Base-by-base conservation (phyloP, 2,113 vertebrate species). In the Brachirus orientalis region DNA sequence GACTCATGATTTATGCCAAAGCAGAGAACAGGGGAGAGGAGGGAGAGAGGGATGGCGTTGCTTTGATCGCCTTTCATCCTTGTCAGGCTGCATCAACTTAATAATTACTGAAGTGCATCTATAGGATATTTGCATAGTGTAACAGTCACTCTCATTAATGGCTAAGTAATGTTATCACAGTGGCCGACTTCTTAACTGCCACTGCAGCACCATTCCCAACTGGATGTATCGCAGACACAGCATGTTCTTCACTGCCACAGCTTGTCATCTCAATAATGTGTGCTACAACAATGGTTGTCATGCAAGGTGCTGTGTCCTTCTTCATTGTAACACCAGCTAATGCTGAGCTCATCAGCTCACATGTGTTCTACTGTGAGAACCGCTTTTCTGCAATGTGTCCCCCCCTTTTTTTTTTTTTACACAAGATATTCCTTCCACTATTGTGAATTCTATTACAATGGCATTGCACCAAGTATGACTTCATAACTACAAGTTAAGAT, bases 1-100 rank as follows among this genome's bases (percentile, higher is more conserved):
- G 90, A 91, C 68, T 91, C 86, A 89, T 81, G 85, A 86, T 80
- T 83, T 85, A 72, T 58, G 69, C 72, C 50, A 50, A 44, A 35
- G 78, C 8, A 8, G 62, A 62, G 61, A 68, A 43, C 59, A 47
- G 22, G 55, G 44, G 44, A 20, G 7, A 38, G 53, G 47, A 22
- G 47, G 7, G 51, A 40, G 65, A 68, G 63, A 47, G 68, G 45
- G 52, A 47, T 53, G 3, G 80, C 74, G 75, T 77, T 66, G 72
- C 82, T 55, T 17, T 10, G 71, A 68, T 86, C n/a, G 36, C 60
- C 61, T 73, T 73, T 71, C 80, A 77, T 81, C 55, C 62, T 56
- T 65, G 80, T 85, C 78, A 61, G 61, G 53, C 53, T 4, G n/a
- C 16, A 58, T 81, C 78, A 82, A 73, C 52, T 13, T 63, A 63